Evolutionary conservation across 2,113 vertebrate species (phyloP).

Genomic region (Stigmatopora nigra): DNA sequence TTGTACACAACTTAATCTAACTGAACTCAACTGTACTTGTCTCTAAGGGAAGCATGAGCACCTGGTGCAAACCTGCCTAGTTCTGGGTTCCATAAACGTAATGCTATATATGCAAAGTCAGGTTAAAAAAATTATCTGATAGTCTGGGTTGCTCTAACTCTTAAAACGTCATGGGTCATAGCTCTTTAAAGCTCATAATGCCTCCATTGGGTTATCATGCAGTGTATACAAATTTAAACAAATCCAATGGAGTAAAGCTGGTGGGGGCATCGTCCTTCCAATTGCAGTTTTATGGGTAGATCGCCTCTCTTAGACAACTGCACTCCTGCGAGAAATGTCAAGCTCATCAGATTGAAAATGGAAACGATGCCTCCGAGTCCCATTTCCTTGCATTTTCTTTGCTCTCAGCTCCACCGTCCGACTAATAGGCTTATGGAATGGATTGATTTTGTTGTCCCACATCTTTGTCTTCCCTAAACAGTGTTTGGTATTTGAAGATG

Average conservation of each 20-base stretch:
- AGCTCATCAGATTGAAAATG: conserved; percentile 21
- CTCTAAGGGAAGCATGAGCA: background rate
- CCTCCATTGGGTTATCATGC: background rate
- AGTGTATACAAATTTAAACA: conserved; percentile 1
- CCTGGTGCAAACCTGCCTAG: background rate
- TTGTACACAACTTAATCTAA: background rate
- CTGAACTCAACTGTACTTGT: too few species aligned
- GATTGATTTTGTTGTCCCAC: conserved; percentile 12
- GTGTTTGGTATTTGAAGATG: conserved; percentile 93
- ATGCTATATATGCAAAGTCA: background rate
- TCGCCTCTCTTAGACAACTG: conserved; percentile 1
- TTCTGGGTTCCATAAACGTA: background rate
- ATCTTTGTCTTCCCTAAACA: conserved; percentile 45
- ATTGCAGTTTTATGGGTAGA: conserved; percentile 25
- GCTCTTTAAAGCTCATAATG: background rate
- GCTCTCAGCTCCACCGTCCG: background rate
- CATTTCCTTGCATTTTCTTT: conserved; percentile 16
- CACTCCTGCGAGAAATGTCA: conserved; percentile 8
- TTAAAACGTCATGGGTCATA: background rate
- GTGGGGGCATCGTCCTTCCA: conserved; percentile 3
- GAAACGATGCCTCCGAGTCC: conserved; percentile 8
- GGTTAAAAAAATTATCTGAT: background rate
- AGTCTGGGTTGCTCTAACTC: background rate
- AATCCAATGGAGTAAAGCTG: background rate
- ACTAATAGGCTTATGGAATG: conserved; percentile 33